A percentile compares a stretch with the other conserved stretches of the same genome.
Conservation (phyloP, 23 tunicate species). For the Oikopleura vanhoeffeni region DNA sequence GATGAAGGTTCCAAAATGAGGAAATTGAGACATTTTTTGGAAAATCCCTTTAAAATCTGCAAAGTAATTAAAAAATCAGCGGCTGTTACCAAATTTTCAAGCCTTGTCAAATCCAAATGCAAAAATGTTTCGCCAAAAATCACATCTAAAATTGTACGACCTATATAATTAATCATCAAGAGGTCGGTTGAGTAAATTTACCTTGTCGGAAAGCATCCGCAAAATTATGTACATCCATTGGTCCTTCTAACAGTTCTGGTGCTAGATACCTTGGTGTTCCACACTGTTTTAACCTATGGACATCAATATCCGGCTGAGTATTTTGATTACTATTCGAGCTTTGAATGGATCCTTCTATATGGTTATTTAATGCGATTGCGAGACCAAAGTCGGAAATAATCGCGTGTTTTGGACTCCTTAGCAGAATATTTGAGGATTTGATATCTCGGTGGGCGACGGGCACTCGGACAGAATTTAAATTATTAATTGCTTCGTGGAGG, state of each 20-base stretch:
- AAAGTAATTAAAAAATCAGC: too few relatives aligned
- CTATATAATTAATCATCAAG: too few relatives aligned
- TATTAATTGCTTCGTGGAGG: neutral
- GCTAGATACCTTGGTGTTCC: conserved; percentile 3
- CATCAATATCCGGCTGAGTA: neutral
- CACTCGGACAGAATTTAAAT: neutral
- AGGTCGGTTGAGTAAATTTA: neutral
- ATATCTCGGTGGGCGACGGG: conserved; percentile 15
- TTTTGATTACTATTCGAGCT: neutral
- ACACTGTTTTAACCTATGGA: neutral
- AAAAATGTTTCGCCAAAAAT: too few relatives aligned
- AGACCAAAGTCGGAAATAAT: conserved; percentile 14
- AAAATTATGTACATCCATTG: conserved; percentile 4
- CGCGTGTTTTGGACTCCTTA: neutral
- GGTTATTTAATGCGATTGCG: neutral
- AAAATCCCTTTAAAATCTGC: too few relatives aligned
- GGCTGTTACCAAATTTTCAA: too few relatives aligned
- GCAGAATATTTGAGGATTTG: conserved; percentile 7
- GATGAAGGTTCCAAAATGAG: too few relatives aligned
- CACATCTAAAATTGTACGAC: too few relatives aligned
- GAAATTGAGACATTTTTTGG: too few relatives aligned
- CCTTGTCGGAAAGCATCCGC: conserved; percentile 13
- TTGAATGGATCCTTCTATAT: neutral
- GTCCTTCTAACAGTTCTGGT: conserved; percentile 5
- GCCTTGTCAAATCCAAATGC: too few relatives aligned